phyloP scores from a whole-genome alignment of 2,113 vertebrate species.

The Lagenorhynchus albirostris region DNA sequence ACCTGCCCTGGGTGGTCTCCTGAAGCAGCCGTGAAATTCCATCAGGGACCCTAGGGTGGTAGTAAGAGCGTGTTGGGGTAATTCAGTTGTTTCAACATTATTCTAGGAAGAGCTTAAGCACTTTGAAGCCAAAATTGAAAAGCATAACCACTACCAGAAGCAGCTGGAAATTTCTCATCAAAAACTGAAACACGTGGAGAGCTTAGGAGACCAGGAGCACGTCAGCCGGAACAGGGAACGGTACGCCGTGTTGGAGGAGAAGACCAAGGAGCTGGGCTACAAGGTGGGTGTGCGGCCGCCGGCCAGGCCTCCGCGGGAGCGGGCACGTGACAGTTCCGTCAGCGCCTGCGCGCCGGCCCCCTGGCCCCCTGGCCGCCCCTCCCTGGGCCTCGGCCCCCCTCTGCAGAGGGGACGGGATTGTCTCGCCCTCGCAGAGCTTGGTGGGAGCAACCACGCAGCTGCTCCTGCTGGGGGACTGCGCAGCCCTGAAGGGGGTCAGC shows the following conservation, averaged over 20 bases:
- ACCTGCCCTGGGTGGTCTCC: background rate
- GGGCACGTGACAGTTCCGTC: no score
- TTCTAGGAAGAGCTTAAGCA: constrained; percentile 94
- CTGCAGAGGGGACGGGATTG: background rate
- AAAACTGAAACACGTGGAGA: constrained; percentile 92
- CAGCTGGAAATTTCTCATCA: constrained; percentile 96
- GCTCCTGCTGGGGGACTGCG: rapidly evolving
- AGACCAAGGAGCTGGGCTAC: constrained; percentile 94
- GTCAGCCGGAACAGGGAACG: constrained; percentile 91
- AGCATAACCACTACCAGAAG: constrained; percentile 96
- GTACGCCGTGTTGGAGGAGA: constrained; percentile 89
- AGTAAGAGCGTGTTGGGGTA: background rate
- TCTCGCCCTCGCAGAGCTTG: rapidly evolving
- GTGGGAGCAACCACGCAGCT: rapidly evolving
- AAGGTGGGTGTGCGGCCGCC: constrained; percentile 83
- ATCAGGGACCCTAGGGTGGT: background rate
- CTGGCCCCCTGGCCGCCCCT: background rate
- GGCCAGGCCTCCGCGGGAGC: background rate
- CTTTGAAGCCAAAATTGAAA: constrained; percentile 97
- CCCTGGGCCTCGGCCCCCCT: background rate
- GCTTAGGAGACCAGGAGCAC: constrained; percentile 90
- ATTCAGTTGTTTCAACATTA: background rate
- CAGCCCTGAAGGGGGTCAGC: background rate
- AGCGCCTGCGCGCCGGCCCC: no score
- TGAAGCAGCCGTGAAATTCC: no score